Evolutionary conservation across 2,797 vertebrate species (phyloP).

Genomic region (Morelia viridis): DNA sequence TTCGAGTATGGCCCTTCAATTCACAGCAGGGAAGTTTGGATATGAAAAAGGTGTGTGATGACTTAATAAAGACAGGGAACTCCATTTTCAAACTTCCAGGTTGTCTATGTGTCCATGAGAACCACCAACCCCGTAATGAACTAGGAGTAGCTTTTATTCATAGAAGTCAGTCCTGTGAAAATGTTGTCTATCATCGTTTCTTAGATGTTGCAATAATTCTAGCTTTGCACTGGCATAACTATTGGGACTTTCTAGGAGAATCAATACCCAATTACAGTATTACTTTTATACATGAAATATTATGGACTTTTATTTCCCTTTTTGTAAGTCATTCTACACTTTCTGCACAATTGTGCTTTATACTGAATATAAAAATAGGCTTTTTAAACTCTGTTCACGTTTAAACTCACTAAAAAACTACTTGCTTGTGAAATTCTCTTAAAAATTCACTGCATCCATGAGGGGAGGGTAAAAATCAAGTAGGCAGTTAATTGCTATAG

Average conservation of each 20-base stretch:
- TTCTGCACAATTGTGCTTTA: constrained; percentile 83
- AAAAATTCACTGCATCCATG: constrained; percentile 82
- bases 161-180: constrained; percentile 71
- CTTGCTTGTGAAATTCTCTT: constrained; percentile 84
- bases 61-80: constrained; percentile 70
- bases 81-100: constrained; percentile 69
- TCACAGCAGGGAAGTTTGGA: constrained; percentile 65
- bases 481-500: constrained; percentile 79
- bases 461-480: constrained; percentile 75
- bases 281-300: constrained; percentile 78
- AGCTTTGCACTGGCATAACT: constrained; percentile 75
- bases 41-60: constrained; percentile 65
- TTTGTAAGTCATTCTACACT: constrained; percentile 79
- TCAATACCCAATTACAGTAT: constrained; percentile 75
- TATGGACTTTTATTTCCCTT: constrained; percentile 76
- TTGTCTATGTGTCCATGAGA: constrained; percentile 65
- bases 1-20: constrained; percentile 8
- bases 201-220: constrained; percentile 69
- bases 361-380: constrained; percentile 82
- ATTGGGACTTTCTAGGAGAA: constrained; percentile 72
- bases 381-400: constrained; percentile 81
- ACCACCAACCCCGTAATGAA: constrained; percentile 73
- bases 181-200: constrained; percentile 69
- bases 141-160: constrained; percentile 64
- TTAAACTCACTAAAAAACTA: constrained; percentile 84